Evolutionary conservation across 2,888 invertebrate genomes (phyloP), one percentile per base, ranked within the genome.

Genomic region (Eilema sororculum): DNA sequence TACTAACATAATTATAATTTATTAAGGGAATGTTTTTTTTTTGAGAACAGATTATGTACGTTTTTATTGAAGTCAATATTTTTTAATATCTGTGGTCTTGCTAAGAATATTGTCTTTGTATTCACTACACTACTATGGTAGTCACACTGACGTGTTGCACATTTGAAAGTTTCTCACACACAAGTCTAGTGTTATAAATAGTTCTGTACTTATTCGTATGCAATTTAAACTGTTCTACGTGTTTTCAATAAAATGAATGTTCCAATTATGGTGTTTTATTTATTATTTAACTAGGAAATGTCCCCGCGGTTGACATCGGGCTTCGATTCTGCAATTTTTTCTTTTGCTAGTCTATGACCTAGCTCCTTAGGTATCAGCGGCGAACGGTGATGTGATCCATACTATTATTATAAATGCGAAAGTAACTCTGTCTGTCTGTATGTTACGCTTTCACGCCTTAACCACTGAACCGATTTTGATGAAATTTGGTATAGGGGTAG

Each of bases 241-340:
- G 80, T 80, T 82, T 78, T 81, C 75, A 81, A 82, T 79, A 79
- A 82, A 84, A 76, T 83, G 20, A 77, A 75, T 81, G 81, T 83
- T 77, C 73, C 69, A 52, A 76, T 30, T 71, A 68, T 65, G 70
- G 46, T 61, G 12, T 80, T 79, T 80, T 71, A 71, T 76, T 79
- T 76, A 24, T 37, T 3, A 37, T 37, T 37, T 6, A 33, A 12
- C 12, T 12, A 37, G 33, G 12, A 12, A 12, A 12, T 33, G 12
- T n/a, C 33, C 2, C 12, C 30, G 30, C 1, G 30, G 30, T 33
- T 33, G 33, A 37, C 12, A 12, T 37, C 33, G 33, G 33, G 33
- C 5, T 12, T 12, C 12, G 12, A 37, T 37, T 37, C 33, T 12
- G 12, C 1, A 28, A 28, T 28, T 4, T 28, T 28, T 28, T n/a